Evolutionary conservation across 2,888 invertebrate species (phyloP), one percentile per base, ranked within the genome.

Genomic region (Ptychoptera contaminata): DNA sequence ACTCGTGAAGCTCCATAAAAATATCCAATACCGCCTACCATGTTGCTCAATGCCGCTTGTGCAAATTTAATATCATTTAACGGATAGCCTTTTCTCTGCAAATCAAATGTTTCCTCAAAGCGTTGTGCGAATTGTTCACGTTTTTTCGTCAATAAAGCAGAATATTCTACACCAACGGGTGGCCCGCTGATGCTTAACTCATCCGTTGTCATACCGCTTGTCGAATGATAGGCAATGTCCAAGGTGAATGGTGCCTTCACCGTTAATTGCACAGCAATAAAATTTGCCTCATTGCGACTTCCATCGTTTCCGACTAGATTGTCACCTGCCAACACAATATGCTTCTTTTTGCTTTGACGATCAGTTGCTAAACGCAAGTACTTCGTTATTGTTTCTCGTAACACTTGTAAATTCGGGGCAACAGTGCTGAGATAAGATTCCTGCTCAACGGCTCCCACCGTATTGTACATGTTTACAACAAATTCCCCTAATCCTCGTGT

Each of bases 11-110:
- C 74, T 0, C 98, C 98, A 65, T 92, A 87, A 68, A 97, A 98
- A 61, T 96, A 97, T 0, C 98, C 97, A 47, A 99, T 81, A 1
- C 96, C 85, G 0, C 98, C 98, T 1, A 98, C 55, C 82, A 97
- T 80, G 62, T 96, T 97, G 48, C 94, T 91, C 41, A 97, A 61
- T 0, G 86, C 86, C 15, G 86, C 79, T 57, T 83, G 78, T 0
- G 92, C 96, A 61, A 86, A 79, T 1, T 62, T 57, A 38, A 91
- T 72, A 47, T 82, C 77, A 11, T 77, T 71, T 2, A 74, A 62
- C 0, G 59, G 63, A 60, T 58, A 80, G 66, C 84, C 84, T 58
- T 86, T 90, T 7, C 72, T 65, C 41, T 69, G 65, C 32, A 97
- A 67, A 37, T 75, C 68, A 60, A 96, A 98, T 5, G 74, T 78